Conservation (phyloP, 2,797 vertebrate species). For the Parauchenoglanis ngamensis region DNA sequence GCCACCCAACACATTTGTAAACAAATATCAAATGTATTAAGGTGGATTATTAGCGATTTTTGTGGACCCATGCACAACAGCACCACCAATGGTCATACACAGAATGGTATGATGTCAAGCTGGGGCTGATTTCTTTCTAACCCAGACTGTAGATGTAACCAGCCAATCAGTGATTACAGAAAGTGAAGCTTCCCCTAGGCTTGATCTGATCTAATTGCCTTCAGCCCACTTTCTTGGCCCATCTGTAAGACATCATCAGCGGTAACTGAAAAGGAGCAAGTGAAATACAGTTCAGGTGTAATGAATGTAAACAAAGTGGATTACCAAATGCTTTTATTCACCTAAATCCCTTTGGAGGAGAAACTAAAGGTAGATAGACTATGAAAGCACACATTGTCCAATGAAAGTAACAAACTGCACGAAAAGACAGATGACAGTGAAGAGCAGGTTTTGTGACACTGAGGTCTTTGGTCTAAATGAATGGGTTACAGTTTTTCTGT, state of each 20-base stretch:
- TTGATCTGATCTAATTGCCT: background rate
- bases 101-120: background rate
- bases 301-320: background rate
- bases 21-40: background rate
- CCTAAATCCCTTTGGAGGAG: background rate
- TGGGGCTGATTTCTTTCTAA: background rate
- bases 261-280: background rate
- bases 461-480: background rate
- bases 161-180: background rate
- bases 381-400: background rate
- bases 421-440: background rate
- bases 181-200: background rate
- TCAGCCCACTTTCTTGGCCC: background rate
- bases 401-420: background rate
- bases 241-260: background rate
- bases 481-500: background rate
- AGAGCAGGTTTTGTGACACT: background rate
- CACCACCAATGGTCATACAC: background rate
- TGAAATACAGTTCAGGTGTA: background rate
- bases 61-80: background rate
- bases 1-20: background rate
- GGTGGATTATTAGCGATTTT: background rate
- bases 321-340: too few species aligned
- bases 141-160: background rate
- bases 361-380: background rate